Percentiles rank a stretch among this genome's conserved stretches.
Conservation (phyloP, 2,888 invertebrate genomes). For the Falcaria lacertinaria region DNA sequence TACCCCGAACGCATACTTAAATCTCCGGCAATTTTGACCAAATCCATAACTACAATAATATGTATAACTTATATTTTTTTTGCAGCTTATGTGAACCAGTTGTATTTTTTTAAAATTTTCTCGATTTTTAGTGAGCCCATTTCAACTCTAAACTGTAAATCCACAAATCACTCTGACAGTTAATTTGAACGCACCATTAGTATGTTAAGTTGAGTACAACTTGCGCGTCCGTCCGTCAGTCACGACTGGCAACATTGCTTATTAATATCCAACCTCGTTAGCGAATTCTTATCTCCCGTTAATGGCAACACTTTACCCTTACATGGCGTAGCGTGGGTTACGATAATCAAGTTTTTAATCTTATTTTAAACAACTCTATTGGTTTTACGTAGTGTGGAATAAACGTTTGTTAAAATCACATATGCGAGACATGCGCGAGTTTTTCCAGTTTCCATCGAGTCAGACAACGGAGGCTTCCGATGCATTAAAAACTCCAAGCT, state of each 20-base stretch:
- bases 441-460: no score
- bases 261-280: constrained; percentile 47
- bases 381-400: neutral
- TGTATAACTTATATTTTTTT: no score
- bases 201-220: constrained; percentile 6
- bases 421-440: neutral
- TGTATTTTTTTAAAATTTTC: no score
- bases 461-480: no score
- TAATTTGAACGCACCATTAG: neutral
- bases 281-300: constrained; percentile 43
- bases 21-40: no score
- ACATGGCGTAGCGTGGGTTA: constrained; percentile 16
- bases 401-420: neutral
- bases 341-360: constrained; percentile 3
- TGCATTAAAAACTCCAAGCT: no score
- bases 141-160: neutral
- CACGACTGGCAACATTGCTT: constrained; percentile 41
- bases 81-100: no score
- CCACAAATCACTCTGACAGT: neutral
- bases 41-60: no score
- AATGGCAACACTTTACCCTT: constrained; percentile 41
- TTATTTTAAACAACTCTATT: neutral
- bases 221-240: constrained; percentile 31
- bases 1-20: no score
- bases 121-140: neutral